Base-by-base conservation (phyloP, 2,888 invertebrate species). In the Ophion obscuratus region DNA sequence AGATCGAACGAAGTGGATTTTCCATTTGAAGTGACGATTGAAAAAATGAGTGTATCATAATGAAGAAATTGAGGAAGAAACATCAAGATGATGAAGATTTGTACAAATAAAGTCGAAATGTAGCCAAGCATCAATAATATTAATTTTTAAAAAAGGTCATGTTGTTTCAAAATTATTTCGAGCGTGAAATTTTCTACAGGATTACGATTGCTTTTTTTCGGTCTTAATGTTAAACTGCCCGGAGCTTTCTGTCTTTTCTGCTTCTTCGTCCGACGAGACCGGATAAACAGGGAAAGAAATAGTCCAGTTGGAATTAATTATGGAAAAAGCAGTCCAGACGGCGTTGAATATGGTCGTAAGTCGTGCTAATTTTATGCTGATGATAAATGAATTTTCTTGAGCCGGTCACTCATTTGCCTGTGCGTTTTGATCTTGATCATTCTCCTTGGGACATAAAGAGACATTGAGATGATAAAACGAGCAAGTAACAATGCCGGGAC, bases 371-470 rank as follows among this genome's bases (percentile, higher is more conserved):
- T 47, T 17, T 53, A 70, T 53, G 27, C 20, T 20, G 36, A 31
- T 36, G n/a, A 53, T 27, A 17, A 14, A 24, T 14, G 31, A 27
- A 31, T 70, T 70, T 53, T 70, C 53, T 6, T 70, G 53, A 17
- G 47, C 53, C 24, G 31, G 14, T 17, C 27, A 27, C 53, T 9
- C 53, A 20, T 53, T 53, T 27, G 53, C 24, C 57, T 71, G 1
- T 31, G 20, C 57, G 11, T n/a, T 36, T 73, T 36, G 53, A 57
- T 20, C 71, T 20, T 59, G 57, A 73, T 10, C 36, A 73, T 73
- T 59, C 57, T 73, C 36, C 59, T 73, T n/a, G 57, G 9, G 59
- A 73, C 31, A 11, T 62, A 24, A 47, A 11, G 17, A 9, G 4
- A 31, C 27, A 53, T 11, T 64, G 27, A 14, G 27, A 64, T 62